phyloP scores from a whole-genome alignment of 2,113 vertebrate species.

The Tragelaphus buxtoni region DNA sequence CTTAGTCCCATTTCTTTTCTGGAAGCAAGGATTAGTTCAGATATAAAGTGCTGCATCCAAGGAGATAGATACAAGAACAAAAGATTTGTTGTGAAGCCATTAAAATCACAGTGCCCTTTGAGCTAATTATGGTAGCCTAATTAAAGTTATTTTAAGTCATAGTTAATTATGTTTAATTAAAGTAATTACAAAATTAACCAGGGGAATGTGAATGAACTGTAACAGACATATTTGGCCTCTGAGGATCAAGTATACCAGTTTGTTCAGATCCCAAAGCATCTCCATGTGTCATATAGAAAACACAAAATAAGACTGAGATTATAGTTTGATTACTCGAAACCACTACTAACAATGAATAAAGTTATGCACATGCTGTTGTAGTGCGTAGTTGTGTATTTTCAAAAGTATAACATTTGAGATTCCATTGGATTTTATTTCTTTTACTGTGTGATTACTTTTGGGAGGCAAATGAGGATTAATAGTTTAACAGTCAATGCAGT shows the following conservation, averaged over 20 bases:
- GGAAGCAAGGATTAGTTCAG: constrained; percentile 17
- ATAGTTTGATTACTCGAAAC: not conserved
- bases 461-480: constrained; percentile 42
- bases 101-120: constrained; percentile 64
- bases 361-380: not conserved
- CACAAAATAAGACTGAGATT: not conserved
- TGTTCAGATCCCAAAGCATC: not conserved
- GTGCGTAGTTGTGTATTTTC: not conserved
- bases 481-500: constrained; percentile 21
- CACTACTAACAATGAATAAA: constrained; percentile 17
- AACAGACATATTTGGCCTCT: constrained; percentile 51
- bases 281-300: not conserved
- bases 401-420: not conserved
- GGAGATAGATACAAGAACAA: constrained; percentile 60
- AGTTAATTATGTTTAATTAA: constrained; percentile 74
- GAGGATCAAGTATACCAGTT: constrained; percentile 7
- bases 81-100: constrained; percentile 64
- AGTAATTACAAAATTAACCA: constrained; percentile 71
- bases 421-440: constrained; percentile 39
- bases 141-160: constrained; percentile 76
- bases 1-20: constrained; percentile 19
- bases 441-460: constrained; percentile 42
- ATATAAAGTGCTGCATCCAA: constrained; percentile 22
- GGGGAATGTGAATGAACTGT: constrained; percentile 53
- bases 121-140: constrained; percentile 71